These are phyloP conservation scores for Metellina segmentata DNA, from an alignment of 2,888 invertebrate genomes.

Conservation along the genomic window DNA sequence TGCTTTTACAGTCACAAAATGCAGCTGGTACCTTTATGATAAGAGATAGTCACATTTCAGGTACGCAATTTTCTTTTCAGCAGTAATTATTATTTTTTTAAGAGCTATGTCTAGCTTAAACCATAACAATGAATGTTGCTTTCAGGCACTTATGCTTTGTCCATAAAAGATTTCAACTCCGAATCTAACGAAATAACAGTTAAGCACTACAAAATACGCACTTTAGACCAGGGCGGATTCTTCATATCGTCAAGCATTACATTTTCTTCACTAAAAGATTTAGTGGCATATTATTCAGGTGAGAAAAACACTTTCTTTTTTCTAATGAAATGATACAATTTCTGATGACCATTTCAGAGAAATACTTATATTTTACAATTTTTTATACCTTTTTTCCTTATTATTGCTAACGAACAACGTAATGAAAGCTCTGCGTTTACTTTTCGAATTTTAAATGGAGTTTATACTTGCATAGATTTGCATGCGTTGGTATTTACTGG, in stretches of 20 bases:
- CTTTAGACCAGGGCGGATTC: slow-evolving; percentile 51
- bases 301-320: slow-evolving; percentile 4
- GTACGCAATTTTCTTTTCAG: not conserved
- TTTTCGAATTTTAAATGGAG: too few species aligned
- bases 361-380: not conserved
- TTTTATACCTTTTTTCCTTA: too few species aligned
- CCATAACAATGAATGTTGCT: not conserved
- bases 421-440: too few species aligned
- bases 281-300: slow-evolving; percentile 51
- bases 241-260: slow-evolving; percentile 21
- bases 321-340: not conserved
- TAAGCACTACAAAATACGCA: slow-evolving; percentile 65
- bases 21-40: slow-evolving; percentile 96
- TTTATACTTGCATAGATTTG: too few species aligned
- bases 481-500: too few species aligned
- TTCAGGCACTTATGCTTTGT: slow-evolving; percentile 33
- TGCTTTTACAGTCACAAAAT: slow-evolving; percentile 92
- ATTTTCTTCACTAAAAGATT: slow-evolving; percentile 40
- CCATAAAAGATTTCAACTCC: slow-evolving; percentile 8
- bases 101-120: not conserved
- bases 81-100: not conserved
- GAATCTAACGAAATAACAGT: slow-evolving; percentile 28
- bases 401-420: too few species aligned
- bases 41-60: slow-evolving; percentile 86
- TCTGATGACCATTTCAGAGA: not conserved